Conservation (phyloP, 2,888 invertebrate species). For the Scaptomyza flava region DNA sequence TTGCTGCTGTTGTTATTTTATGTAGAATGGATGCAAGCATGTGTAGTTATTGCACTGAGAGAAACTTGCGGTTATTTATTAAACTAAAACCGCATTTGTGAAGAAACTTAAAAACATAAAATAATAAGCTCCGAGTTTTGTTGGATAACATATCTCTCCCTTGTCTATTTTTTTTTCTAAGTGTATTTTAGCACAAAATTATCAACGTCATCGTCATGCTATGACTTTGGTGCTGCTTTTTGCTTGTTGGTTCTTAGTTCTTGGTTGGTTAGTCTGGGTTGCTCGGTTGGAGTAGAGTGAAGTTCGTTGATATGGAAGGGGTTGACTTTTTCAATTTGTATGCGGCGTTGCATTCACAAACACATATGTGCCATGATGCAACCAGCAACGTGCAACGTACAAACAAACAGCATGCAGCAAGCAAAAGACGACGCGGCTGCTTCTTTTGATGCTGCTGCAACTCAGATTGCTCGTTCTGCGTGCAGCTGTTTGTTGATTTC, state of each 20-base stretch:
- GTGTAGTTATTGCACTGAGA: conserved; percentile 12
- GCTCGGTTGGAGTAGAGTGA: conserved; percentile 25
- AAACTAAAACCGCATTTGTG: too few species aligned
- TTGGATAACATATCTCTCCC: too few species aligned
- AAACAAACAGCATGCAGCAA: conserved; percentile 39
- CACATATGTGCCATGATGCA: conserved; percentile 9
- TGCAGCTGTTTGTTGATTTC: conserved; percentile 54
- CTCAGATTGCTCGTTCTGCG: conserved; percentile 16
- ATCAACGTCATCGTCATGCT: conserved; percentile 36
- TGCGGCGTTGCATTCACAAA: conserved; percentile 59
- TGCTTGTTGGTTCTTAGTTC: conserved; percentile 19
- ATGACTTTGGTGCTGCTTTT: conserved; percentile 23
- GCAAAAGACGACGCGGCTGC: conserved; percentile 54
- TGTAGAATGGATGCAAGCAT: background rate
- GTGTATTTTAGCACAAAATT: conserved; percentile 4
- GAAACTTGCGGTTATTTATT: background rate
- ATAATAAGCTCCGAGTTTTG: too few species aligned
- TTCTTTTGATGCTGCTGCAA: conserved; percentile 58
- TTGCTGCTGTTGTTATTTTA: conserved; percentile 14
- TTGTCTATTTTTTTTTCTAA: background rate
- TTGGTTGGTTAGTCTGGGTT: conserved; percentile 40
- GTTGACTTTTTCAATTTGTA: conserved; percentile 76
- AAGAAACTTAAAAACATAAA: too few species aligned
- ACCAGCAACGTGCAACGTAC: conserved; percentile 11
- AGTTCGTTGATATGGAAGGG: background rate